Base-by-base conservation (phyloP, 2,888 invertebrate genomes). In the Dugesia japonica region DNA sequence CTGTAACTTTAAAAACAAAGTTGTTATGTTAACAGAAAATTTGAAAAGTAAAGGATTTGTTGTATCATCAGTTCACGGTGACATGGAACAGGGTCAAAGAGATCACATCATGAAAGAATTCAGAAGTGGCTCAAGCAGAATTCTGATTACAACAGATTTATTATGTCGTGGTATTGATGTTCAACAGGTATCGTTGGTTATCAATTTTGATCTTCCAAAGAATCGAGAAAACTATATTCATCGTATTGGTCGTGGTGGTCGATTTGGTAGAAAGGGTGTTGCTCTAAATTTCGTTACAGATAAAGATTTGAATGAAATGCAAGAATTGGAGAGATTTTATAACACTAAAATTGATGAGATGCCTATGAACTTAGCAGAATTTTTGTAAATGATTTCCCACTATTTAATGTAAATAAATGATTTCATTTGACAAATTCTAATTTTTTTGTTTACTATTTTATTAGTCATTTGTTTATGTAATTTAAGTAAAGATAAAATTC, bases 141-240 rank as follows among this genome's bases (percentile, higher is more conserved):
- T 99, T 42, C 89, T 98, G 80, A 98, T 99, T 85, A 97, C 98
- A 80, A 98, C 98, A 79, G 98, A 98, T 87, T 87, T 99, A 85
- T 87, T 98, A 83, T 97, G 98, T 80, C 91, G 98, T 85, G 98
- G 98, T 85, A 98, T 99, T 84, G 98, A 99, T 86, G 98, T 99
- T 76, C 98, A 98, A 86, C 98, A 98, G 87, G 95, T 98, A 38
- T 97, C 97, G 26, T 89, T 99, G 85, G 98, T 98, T 86, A 99
- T 98, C 86, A 98, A 98, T 87, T 99, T 95, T 87, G 98, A 98
- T 88, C 89, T 98, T 87, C 98, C 98, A 81, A 93, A 93, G 80
- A 98, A 98, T 87, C 90, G 97, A 82, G 98, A 99, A 87, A 97
- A 95, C 87, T 99, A 99, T 86, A 98, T 99, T 87, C 98, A 98